Evolutionary conservation across 2,888 invertebrate genomes (phyloP).

Genomic region (Drosophila helvetica): DNA sequence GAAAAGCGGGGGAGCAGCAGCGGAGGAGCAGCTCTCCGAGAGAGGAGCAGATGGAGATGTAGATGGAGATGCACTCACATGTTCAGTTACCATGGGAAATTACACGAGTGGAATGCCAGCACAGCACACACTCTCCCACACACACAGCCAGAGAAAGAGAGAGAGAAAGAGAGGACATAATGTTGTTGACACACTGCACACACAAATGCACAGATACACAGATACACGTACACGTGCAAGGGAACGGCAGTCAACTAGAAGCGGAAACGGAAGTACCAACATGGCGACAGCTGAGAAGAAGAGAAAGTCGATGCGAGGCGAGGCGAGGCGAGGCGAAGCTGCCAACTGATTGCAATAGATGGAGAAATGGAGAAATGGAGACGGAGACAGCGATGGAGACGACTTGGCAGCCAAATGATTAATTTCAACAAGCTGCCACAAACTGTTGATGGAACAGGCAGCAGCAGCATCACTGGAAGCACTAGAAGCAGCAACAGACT

Average conservation of each 20-base stretch:
- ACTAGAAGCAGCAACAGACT: neutral
- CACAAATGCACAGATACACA: neutral
- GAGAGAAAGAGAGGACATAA: constrained; percentile 46
- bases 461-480: constrained; percentile 15
- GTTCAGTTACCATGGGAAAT: constrained; percentile 73
- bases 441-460: constrained; percentile 52
- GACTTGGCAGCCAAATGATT: constrained; percentile 73
- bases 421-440: constrained; percentile 77
- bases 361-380: constrained; percentile 4
- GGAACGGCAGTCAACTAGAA: constrained; percentile 61
- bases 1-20: neutral
- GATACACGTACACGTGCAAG: neutral
- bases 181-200: constrained; percentile 33
- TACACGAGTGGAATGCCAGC: constrained; percentile 73
- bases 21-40: constrained; percentile 1
- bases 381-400: neutral
- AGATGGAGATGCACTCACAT: constrained; percentile 63
- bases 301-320: constrained; percentile 32
- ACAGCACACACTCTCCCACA: constrained; percentile 30
- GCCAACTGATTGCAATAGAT: constrained; percentile 62
- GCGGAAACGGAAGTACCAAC: constrained; percentile 72
- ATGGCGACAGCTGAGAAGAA: constrained; percentile 55
- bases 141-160: constrained; percentile 4
- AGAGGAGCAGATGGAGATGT: constrained; percentile 3
- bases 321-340: constrained; percentile 20